phyloP scores from a whole-genome alignment of 2,888 invertebrate species.

The Acanthococcus lagerstroemiae region DNA sequence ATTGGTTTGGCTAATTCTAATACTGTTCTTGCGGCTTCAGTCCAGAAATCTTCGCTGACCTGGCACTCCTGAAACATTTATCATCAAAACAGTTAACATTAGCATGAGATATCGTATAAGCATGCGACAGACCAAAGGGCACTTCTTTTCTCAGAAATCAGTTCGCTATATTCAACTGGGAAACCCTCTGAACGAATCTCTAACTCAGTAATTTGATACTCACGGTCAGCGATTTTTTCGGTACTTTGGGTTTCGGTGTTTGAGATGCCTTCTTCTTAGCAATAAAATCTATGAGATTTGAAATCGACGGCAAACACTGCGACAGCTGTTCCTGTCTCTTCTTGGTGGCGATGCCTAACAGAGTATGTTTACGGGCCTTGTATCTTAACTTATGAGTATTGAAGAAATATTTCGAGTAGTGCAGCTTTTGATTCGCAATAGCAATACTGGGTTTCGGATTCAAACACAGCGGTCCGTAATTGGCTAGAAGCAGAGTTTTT shows the following conservation, averaged over 20 bases:
- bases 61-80: conserved; percentile 28
- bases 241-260: conserved; percentile 39
- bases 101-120: background rate
- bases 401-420: conserved; percentile 61
- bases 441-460: conserved; percentile 79
- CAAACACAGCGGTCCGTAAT: conserved; percentile 76
- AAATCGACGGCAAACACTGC: conserved; percentile 46
- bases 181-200: background rate
- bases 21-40: conserved; percentile 35
- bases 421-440: conserved; percentile 61
- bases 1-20: conserved; percentile 47
- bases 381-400: conserved; percentile 63
- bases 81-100: background rate
- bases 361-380: conserved; percentile 67
- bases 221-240: conserved; percentile 16
- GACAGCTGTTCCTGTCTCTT: conserved; percentile 77
- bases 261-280: conserved; percentile 44
- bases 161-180: background rate
- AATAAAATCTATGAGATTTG: conserved; percentile 30
- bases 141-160: too few species aligned
- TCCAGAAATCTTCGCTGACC: conserved; percentile 21
- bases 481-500: conserved; percentile 73
- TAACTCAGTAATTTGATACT: too few species aligned
- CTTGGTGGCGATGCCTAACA: conserved; percentile 72
- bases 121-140: too few species aligned